These are phyloP conservation scores for Dorcus hopei DNA, from an alignment of 2,888 invertebrate species.

Conservation along the genomic window DNA sequence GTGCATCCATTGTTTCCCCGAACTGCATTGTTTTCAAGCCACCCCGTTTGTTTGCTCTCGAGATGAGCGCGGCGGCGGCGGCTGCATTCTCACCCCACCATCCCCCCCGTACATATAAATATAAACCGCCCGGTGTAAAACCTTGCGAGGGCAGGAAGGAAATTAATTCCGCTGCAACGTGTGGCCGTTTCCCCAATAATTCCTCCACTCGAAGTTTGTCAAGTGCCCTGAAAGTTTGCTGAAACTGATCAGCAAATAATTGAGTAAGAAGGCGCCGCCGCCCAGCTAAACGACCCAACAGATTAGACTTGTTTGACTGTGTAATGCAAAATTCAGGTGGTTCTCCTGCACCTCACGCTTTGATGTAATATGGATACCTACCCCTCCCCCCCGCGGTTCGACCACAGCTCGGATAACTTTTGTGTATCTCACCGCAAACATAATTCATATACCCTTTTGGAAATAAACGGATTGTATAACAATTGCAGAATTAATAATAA, in stretches of 20 bases:
- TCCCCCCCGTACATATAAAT: background rate
- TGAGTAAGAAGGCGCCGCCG: slow-evolving; percentile 19
- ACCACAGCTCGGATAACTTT: background rate
- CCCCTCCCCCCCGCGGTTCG: background rate
- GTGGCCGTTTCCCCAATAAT: background rate
- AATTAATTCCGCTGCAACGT: background rate
- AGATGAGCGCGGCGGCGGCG: slow-evolving; percentile 7
- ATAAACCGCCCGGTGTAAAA: background rate
- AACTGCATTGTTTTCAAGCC: slow-evolving; percentile 25
- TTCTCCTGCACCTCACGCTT: slow-evolving; percentile 6
- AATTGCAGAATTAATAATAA: too few relatives aligned
- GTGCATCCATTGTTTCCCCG: slow-evolving; percentile 26
- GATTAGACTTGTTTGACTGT: slow-evolving; percentile 32
- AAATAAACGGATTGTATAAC: too few relatives aligned
- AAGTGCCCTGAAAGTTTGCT: slow-evolving; percentile 11
- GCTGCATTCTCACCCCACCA: background rate
- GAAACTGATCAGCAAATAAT: slow-evolving; percentile 29
- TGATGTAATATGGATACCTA: background rate
- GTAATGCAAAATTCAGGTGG: slow-evolving; percentile 33
- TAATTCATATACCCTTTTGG: too few relatives aligned
- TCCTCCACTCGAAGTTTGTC: background rate
- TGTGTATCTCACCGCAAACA: background rate
- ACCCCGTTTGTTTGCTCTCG: slow-evolving; percentile 18
- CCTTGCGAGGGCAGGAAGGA: background rate
- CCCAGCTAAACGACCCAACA: slow-evolving; percentile 27